phyloP scores from a whole-genome alignment of 1,140 invertebrate genomes.

The Fopius arisanus region DNA sequence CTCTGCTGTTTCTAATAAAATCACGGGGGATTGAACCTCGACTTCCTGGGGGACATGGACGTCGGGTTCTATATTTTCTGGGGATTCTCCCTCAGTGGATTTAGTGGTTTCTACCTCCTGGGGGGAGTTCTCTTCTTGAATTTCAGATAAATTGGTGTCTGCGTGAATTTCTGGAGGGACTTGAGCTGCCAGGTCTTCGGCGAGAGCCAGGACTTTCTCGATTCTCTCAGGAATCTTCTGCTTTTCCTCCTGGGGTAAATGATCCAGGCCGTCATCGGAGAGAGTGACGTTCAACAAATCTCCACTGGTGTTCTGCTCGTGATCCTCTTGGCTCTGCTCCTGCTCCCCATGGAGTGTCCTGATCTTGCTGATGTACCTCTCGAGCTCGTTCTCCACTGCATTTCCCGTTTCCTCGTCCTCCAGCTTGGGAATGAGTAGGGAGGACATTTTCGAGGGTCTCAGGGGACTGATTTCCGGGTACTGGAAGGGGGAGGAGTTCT shows the following conservation, averaged over 20 bases:
- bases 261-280: slow-evolving; percentile 45
- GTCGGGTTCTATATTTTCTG: too few species aligned
- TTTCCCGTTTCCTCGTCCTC: slow-evolving; percentile 24
- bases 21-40: not conserved
- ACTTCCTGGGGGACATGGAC: too few species aligned
- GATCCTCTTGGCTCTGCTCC: slow-evolving; percentile 45
- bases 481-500: not conserved
- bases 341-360: slow-evolving; percentile 43
- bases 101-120: too few species aligned
- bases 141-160: too few species aligned
- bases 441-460: not conserved
- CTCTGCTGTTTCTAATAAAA: not conserved
- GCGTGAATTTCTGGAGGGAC: too few species aligned
- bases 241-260: slow-evolving; percentile 26
- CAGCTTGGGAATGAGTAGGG: not conserved
- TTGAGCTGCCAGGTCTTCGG: slow-evolving; percentile 37
- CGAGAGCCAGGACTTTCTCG: slow-evolving; percentile 35
- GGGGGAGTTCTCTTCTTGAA: too few species aligned
- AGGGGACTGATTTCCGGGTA: not conserved
- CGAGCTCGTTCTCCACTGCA: slow-evolving; percentile 46
- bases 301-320: slow-evolving; percentile 54
- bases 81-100: too few species aligned
- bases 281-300: slow-evolving; percentile 52
- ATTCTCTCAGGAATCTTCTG: slow-evolving; percentile 31
- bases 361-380: slow-evolving; percentile 53